Conservation (phyloP, 2,113 vertebrate species). For the Gorsachius goisagi region DNA sequence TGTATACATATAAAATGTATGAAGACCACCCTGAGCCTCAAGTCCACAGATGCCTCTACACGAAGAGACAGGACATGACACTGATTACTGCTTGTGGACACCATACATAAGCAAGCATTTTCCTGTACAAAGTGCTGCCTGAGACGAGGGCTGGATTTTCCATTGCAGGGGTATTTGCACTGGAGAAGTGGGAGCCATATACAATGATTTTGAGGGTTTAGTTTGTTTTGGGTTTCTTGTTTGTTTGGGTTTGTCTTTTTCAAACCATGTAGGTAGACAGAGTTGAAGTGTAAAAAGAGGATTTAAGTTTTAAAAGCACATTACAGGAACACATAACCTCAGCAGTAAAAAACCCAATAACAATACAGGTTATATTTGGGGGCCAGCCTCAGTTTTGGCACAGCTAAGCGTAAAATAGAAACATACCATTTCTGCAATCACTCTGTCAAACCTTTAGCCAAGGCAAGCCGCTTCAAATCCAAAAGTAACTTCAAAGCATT, state of each 20-base stretch:
- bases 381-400: not conserved
- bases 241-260: not conserved
- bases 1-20: not conserved
- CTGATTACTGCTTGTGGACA: not conserved
- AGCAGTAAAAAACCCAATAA: not conserved
- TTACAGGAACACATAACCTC: not conserved
- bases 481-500: conserved; percentile 52
- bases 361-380: not conserved
- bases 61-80: not conserved
- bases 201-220: not conserved
- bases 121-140: not conserved
- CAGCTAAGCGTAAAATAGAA: not conserved
- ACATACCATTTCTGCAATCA: not conserved
- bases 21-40: not conserved
- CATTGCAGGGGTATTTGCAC: not conserved
- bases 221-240: not conserved
- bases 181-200: not conserved
- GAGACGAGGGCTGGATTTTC: not conserved
- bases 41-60: not conserved
- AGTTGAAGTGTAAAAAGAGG: not conserved
- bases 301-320: not conserved
- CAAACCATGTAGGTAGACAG: not conserved
- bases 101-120: not conserved
- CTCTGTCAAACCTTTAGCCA: conserved; percentile 13
- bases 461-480: conserved; percentile 35